Evolutionary conservation across 2,113 vertebrate species (phyloP).

Genomic region (Leucoraja erinaceus): DNA sequence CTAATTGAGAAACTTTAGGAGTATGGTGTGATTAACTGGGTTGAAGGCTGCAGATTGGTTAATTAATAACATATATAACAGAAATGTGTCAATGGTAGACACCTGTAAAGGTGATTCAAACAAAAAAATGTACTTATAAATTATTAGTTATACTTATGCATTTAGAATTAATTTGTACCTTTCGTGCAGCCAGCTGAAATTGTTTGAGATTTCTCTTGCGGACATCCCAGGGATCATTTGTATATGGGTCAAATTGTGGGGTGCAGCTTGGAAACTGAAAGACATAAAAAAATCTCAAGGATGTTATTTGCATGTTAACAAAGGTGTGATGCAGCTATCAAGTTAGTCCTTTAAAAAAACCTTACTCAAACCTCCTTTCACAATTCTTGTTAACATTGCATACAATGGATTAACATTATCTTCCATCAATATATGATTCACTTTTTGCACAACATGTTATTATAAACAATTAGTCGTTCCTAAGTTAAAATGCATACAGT

Average conservation of each 20-base stretch:
- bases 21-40: too few relatives aligned
- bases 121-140: too few relatives aligned
- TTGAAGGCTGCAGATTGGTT: too few relatives aligned
- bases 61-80: too few relatives aligned
- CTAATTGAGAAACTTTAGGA: too few relatives aligned
- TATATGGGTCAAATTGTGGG: slow-evolving; percentile 64
- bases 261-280: slow-evolving; percentile 48
- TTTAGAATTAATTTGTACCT: slow-evolving; percentile 57
- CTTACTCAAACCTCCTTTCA: background rate
- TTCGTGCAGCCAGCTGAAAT: slow-evolving; percentile 77
- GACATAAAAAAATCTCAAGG: slow-evolving; percentile 21
- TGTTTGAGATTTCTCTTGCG: slow-evolving; percentile 57
- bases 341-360: background rate
- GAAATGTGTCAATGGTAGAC: too few relatives aligned
- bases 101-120: too few relatives aligned
- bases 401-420: background rate
- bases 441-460: background rate
- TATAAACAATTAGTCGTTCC: background rate
- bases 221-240: slow-evolving; percentile 59
- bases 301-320: background rate
- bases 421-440: background rate
- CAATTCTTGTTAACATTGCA: background rate
- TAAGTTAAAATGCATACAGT: background rate
- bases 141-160: background rate
- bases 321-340: background rate